A percentile compares a stretch with the other conserved stretches of the same genome.
These are phyloP conservation scores for Octodonta nipae DNA, from an alignment of 2,888 invertebrate genomes.

Conservation along the genomic window DNA sequence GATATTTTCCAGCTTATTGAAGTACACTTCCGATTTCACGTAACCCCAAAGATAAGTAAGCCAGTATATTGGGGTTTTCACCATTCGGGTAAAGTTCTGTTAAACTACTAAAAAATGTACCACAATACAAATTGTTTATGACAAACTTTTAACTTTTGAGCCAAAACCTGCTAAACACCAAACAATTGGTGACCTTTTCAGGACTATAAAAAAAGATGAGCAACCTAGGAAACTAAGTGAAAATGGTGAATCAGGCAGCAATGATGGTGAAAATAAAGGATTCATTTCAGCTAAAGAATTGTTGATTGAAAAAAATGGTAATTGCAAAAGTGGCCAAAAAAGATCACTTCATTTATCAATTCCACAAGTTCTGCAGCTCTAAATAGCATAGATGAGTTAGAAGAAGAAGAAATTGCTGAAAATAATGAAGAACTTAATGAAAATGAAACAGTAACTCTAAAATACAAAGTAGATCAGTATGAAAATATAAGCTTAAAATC, in stretches of 20 bases:
- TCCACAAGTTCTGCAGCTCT: no score
- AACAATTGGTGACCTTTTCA: conserved; percentile 40
- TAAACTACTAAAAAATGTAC: conserved; percentile 50
- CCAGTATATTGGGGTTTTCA: no score
- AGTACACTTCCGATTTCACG: no score
- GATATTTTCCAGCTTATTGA: no score
- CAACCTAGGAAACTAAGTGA: conserved; percentile 12
- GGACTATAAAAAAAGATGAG: conserved; percentile 31
- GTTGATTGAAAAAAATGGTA: conserved; percentile 9
- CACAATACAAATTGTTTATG: conserved; percentile 37
- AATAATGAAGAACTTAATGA: neutral
- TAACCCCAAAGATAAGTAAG: no score
- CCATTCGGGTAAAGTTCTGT: no score
- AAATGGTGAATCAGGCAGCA: conserved; percentile 5
- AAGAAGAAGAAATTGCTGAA: conserved; percentile 30
- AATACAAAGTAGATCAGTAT: no score
- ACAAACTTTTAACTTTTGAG: conserved; percentile 41
- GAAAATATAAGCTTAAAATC: no score
- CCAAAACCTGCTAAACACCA: conserved; percentile 39
- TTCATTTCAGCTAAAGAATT: conserved; percentile 18
- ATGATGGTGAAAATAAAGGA: conserved; percentile 4
- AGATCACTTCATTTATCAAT: conserved; percentile 1
- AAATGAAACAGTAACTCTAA: conserved; percentile 10
- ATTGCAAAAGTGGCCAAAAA: conserved; percentile 6
- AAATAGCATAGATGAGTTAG: conserved; percentile 37